Conservation (phyloP, 2,797 vertebrate genomes). For the Dendrocincla tyrannina region DNA sequence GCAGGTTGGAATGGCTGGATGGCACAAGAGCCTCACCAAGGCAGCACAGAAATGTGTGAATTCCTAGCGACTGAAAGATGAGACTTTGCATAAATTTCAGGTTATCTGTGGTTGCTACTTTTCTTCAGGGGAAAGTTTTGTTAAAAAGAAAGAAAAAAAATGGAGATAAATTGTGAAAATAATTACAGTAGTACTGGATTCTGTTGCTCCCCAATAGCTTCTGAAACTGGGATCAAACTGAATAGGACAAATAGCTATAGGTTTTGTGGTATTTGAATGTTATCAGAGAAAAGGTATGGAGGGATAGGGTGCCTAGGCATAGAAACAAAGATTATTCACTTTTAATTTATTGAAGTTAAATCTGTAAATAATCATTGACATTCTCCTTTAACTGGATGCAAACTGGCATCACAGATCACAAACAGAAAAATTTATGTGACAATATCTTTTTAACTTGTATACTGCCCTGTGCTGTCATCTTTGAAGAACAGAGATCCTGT, state of each 20-base stretch:
- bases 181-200: neutral
- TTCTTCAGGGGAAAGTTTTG: neutral
- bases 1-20: neutral
- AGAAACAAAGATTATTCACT: neutral
- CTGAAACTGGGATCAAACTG: neutral
- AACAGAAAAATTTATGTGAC: neutral
- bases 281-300: neutral
- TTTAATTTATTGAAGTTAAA: neutral
- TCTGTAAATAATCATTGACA: neutral
- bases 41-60: neutral
- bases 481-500: neutral
- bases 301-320: neutral
- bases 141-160: neutral
- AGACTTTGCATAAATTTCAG: neutral
- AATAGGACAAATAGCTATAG: neutral
- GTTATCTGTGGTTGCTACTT: neutral
- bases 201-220: neutral
- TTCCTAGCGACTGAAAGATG: neutral
- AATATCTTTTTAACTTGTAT: neutral
- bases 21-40: neutral
- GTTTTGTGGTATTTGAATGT: neutral
- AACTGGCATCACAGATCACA: neutral
- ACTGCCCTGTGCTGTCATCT: neutral
- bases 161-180: neutral
- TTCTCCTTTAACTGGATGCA: neutral